phyloP scores from a whole-genome alignment of 2,888 invertebrate genomes.

The Stenurella melanura region DNA sequence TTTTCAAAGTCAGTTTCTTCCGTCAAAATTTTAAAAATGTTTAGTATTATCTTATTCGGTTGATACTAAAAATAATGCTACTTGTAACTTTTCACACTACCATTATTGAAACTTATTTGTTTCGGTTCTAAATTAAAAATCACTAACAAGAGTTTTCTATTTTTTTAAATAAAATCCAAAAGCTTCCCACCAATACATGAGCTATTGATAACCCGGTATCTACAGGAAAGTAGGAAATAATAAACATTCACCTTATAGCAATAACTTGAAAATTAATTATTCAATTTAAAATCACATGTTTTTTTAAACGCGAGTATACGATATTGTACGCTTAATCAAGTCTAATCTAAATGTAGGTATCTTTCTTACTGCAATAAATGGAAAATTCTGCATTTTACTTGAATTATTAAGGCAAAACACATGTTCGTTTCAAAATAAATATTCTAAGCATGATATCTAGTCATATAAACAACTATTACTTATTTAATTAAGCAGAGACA shows the following conservation, averaged over 20 bases:
- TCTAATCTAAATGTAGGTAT: neutral
- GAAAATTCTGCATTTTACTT: constrained; percentile 12
- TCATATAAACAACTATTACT: constrained; percentile 67
- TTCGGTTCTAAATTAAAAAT: too few relatives aligned
- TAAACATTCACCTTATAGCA: neutral
- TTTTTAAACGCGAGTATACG: neutral
- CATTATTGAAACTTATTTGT: too few relatives aligned
- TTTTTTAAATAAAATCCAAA: too few relatives aligned
- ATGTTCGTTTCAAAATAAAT: constrained; percentile 15
- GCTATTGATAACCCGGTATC: too few relatives aligned
- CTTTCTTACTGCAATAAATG: constrained; percentile 1
- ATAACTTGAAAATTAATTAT: neutral
- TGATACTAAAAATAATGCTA: too few relatives aligned
- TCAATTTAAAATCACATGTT: neutral
- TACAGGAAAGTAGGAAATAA: too few relatives aligned
- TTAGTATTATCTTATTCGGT: too few relatives aligned
- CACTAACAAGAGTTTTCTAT: too few relatives aligned
- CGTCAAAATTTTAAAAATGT: too few relatives aligned
- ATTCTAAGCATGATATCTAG: constrained; percentile 50
- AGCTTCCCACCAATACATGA: too few relatives aligned
- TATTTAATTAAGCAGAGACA: constrained; percentile 68
- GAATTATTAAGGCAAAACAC: constrained; percentile 25
- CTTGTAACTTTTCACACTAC: too few relatives aligned
- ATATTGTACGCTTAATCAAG: neutral
- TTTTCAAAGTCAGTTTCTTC: too few relatives aligned